Evolutionary conservation across 2,797 vertebrate species (phyloP), one percentile per base, ranked within the genome.

Genomic region (Bradypus variegatus): DNA sequence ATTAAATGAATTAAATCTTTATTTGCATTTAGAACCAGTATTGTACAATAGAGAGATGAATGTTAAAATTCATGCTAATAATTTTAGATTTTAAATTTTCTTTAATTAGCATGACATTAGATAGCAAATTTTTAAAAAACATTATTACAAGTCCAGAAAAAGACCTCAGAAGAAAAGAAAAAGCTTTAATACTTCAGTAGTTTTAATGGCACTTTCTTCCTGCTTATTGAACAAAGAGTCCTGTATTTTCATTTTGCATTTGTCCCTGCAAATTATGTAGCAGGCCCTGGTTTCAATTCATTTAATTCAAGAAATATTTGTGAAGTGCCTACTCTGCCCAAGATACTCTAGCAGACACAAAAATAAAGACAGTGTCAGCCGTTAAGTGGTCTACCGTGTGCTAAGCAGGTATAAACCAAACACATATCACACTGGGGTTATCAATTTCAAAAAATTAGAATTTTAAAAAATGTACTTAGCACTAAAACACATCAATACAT

Each of bases 361-460:
- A 69, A 8, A 64, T 89, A 31, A 27, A 82, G 18, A 62, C 13
- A 23, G 21, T 91, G 55, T 31, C 50, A 69, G n/a, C 14, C 36
- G 4, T 80, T 72, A 72, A 77, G 38, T 70, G 38, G 53, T 78
- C 64, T 90, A 50, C 16, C 76, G 31, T 41, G 13, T 78, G 53
- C 45, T 83, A 89, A 72, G 36, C 38, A 92, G 87, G 21, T 60
- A 69, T 82, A 89, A 86, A 81, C 79, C 58, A 75, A 79, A 88
- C 45, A 65, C 29, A 21, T 69, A 38, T 80, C 60, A 80, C 48
- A n/a, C 64, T 55, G 76, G 19, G 19, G 36, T 93, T 13, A 50
- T 87, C 86, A 83, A 64, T 62, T 93, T 86, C 62, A 62, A 77
- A 76, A 87, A 80, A 92, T 80, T 60, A 70, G 3, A 84, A 76